Conservation (phyloP, 2,113 vertebrate species). For the Heloderma charlesbogerti region DNA sequence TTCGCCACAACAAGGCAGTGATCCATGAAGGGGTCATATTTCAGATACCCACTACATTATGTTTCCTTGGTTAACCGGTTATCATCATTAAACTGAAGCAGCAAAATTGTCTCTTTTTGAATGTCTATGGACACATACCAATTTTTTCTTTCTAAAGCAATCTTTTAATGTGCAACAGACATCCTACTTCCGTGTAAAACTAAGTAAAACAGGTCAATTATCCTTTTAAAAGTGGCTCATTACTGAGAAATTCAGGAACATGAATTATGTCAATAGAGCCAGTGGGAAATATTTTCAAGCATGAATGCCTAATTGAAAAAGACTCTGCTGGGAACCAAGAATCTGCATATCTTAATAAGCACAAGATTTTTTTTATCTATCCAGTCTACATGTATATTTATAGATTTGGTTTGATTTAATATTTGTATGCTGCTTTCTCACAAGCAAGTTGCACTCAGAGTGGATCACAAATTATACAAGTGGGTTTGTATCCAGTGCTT, state of each 20-base stretch:
- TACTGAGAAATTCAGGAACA: slow-evolving; percentile 49
- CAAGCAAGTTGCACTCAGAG: neutral
- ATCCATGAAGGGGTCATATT: too few relatives aligned
- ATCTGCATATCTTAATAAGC: slow-evolving; percentile 52
- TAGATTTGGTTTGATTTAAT: neutral
- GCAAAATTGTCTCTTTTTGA: neutral
- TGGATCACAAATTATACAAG: too few relatives aligned
- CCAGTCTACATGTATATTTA: neutral
- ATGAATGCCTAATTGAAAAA: slow-evolving; percentile 35
- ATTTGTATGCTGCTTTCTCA: neutral
- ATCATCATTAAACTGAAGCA: neutral
- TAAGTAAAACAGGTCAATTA: slow-evolving; percentile 50
- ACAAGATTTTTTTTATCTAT: neutral
- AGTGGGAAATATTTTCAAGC: slow-evolving; percentile 60
- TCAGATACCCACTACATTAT: neutral
- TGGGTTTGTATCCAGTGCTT: neutral
- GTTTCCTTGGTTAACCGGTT: slow-evolving; percentile 9
- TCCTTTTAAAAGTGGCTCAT: slow-evolving; percentile 34
- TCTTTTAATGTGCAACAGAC: neutral
- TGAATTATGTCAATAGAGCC: slow-evolving; percentile 45
- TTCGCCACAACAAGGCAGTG: too few relatives aligned
- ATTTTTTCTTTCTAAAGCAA: neutral
- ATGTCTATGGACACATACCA: neutral
- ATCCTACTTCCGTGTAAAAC: slow-evolving; percentile 14
- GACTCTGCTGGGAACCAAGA: slow-evolving; percentile 35